A percentile compares a stretch with the other conserved stretches of the same genome.
Conservation (phyloP, 2,888 invertebrate genomes). For the Drosophila siamana region DNA sequence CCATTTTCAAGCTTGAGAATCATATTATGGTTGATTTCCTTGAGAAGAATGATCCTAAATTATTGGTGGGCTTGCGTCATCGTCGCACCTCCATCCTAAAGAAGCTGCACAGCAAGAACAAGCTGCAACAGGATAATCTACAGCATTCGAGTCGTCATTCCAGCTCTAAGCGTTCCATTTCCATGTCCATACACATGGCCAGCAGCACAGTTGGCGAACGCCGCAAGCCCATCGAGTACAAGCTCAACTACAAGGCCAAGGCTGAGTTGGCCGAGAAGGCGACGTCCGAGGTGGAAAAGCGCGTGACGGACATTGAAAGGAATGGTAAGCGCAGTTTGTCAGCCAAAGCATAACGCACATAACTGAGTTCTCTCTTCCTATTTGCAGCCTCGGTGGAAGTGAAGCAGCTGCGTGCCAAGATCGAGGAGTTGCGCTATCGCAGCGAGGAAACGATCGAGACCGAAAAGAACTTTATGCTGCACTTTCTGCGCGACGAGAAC, state of each 20-base stretch:
- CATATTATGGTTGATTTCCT: constrained; percentile 80
- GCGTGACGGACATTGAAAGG: constrained; percentile 65
- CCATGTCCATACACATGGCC: constrained; percentile 47
- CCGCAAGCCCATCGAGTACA: constrained; percentile 65
- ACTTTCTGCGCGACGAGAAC: constrained; percentile 74
- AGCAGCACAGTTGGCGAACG: constrained; percentile 24
- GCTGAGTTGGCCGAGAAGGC: constrained; percentile 82
- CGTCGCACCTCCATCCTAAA: constrained; percentile 60
- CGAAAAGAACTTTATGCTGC: constrained; percentile 84
- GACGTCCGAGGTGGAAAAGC: constrained; percentile 75
- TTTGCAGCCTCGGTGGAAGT: constrained; percentile 74
- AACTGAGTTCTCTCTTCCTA: no score
- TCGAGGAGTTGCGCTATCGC: constrained; percentile 86
- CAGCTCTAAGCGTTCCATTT: constrained; percentile 63
- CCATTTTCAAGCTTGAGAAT: constrained; percentile 79
- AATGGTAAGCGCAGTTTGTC: constrained; percentile 53
- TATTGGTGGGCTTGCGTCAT: constrained; percentile 78
- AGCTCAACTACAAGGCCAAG: constrained; percentile 81
- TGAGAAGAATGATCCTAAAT: constrained; percentile 82
- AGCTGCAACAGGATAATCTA: constrained; percentile 13
- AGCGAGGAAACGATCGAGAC: constrained; percentile 86
- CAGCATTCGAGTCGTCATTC: constrained; percentile 54
- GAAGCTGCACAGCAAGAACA: constrained; percentile 45
- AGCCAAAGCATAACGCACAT: no score
- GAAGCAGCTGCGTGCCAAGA: constrained; percentile 84